Conservation (phyloP, 2,113 vertebrate genomes). For the Sebastes fasciatus region DNA sequence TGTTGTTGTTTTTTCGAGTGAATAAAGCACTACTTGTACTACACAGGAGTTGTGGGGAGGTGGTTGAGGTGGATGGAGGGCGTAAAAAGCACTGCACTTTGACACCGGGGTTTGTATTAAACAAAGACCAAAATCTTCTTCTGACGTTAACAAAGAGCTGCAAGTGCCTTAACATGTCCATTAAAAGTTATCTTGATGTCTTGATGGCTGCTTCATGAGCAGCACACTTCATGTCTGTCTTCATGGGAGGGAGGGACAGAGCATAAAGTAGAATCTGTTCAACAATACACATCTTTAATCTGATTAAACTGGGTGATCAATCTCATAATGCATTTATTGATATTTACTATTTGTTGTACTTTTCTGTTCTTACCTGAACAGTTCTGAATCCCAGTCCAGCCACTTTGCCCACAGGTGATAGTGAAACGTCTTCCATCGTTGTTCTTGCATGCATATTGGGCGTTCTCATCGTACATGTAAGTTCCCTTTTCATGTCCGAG, state of each 20-base stretch:
- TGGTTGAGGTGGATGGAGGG: no score
- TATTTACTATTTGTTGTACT: not conserved
- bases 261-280: not conserved
- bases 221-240: not conserved
- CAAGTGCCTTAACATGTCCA: no score
- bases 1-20: no score
- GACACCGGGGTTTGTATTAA: no score
- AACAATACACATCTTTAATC: not conserved
- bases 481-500: accelerated
- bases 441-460: not conserved
- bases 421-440: accelerated
- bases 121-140: no score
- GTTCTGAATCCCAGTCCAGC: not conserved
- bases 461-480: accelerated
- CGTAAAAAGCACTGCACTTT: no score
- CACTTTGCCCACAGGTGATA: not conserved
- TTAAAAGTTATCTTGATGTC: no score
- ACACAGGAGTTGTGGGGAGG: no score
- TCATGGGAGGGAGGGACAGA: not conserved
- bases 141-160: no score
- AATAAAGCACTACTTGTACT: no score
- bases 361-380: constrained; percentile 46
- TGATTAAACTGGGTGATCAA: not conserved
- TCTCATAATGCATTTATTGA: not conserved
- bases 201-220: not conserved